Evolutionary conservation across 2,797 vertebrate species (phyloP), one percentile per base, ranked within the genome.

Genomic region (Tokudaia muenninki): DNA sequence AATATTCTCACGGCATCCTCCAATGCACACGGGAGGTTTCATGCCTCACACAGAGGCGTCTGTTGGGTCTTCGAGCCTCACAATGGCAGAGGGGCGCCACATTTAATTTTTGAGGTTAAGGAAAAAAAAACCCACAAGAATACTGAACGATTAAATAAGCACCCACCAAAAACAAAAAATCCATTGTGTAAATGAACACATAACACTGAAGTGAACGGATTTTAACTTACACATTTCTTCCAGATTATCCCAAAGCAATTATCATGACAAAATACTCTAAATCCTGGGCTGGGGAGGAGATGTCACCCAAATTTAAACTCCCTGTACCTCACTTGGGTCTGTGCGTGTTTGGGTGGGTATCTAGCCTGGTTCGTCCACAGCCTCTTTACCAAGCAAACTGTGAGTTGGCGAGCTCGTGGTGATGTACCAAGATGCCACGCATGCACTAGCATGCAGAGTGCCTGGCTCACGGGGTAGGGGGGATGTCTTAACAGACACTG

Each of bases 381-480:
- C 26, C 13, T 75, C 61, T 55, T n/a, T 70, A 41, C 55, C 2
- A 92, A 52, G 5, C 57, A 41, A 61, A 26, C 0, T 29, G 31
- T 5, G 8, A 3, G 21, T 14, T 8, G 47, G 41, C 1, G 26
- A 22, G 31, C 3, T 21, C 50, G 19, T 7, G 22, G 37, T 2
- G 21, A 21, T 5, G n/a, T 24, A 16, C n/a, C 50, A 72, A 21
- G 3, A 11, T 70, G 11, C 52, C 26, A n/a, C 13, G 31, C 6
- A 12, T 4, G 7, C 0, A 75, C 1, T 0, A 47, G 34, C 10
- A 5, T 1, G 10, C 4, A 24, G 37, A 24, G 31, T 34, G 6
- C 6, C 5, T 55, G 26, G 24, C n/a, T 14, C 13, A 24, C 0
- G 14, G 29, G n/a, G n/a, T n/a, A n/a, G n/a, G 41, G 41, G 41